These are phyloP conservation scores for Zapornia atra DNA, from an alignment of 2,113 vertebrate species.

Conservation along the genomic window DNA sequence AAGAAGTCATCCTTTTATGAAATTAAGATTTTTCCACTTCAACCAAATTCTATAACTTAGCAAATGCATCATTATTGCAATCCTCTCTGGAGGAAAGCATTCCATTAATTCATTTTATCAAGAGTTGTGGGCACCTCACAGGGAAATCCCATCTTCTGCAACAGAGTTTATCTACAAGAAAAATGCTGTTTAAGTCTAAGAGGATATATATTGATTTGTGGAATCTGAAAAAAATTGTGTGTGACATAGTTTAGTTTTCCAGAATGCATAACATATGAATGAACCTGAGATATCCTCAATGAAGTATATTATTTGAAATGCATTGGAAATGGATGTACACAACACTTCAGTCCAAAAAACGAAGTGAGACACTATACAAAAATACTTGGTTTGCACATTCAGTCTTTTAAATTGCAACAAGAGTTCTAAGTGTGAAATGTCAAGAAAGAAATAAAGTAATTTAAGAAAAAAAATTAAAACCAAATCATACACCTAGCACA, in stretches of 20 bases:
- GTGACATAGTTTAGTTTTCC: background rate
- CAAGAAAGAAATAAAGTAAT: background rate
- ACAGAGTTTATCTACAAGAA: background rate
- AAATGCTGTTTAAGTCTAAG: conserved; percentile 14
- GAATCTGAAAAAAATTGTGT: background rate
- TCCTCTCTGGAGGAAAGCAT: conserved; percentile 2
- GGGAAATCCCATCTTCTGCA: background rate
- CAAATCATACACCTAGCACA: background rate
- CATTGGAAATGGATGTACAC: background rate
- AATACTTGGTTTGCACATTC: background rate
- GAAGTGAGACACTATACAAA: background rate
- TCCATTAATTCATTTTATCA: conserved; percentile 9
- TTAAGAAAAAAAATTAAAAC: background rate
- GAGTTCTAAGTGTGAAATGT: background rate
- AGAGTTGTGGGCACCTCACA: background rate
- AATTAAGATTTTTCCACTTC: background rate
- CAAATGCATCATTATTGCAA: conserved; percentile 18
- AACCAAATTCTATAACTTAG: background rate
- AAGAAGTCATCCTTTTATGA: background rate
- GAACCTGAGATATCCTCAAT: background rate
- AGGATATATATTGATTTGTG: conserved; percentile 7
- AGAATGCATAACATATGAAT: background rate
- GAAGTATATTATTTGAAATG: background rate
- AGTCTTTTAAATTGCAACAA: background rate
- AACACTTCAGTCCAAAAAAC: background rate